A percentile compares a stretch with the other conserved stretches of the same genome.
Evolutionary conservation across 2,113 vertebrate genomes (phyloP).

Genomic region (Tachuris rubrigastra): DNA sequence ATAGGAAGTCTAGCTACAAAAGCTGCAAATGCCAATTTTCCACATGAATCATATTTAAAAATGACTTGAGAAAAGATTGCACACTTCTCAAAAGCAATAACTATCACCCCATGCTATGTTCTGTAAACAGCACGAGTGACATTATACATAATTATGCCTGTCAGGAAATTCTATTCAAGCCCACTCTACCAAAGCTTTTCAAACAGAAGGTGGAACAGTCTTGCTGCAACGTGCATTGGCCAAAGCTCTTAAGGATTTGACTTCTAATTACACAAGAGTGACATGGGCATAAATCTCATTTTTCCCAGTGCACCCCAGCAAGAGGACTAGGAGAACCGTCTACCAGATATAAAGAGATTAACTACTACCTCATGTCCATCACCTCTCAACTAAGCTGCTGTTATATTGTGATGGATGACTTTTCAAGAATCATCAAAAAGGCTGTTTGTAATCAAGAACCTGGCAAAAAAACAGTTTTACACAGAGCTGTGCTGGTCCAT

Average conservation of each 20-base stretch:
- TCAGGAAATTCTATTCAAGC: not conserved
- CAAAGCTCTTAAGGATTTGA: not conserved
- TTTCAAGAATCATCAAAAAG: not conserved
- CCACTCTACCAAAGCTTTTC: not conserved
- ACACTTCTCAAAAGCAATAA: slow-evolving; percentile 40
- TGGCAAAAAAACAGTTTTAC: not conserved
- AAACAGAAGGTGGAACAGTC: not conserved
- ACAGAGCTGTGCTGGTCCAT: not conserved
- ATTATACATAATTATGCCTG: not conserved
- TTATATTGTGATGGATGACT: not conserved
- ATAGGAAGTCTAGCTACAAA: not conserved
- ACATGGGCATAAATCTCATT: not conserved
- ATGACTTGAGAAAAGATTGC: not conserved
- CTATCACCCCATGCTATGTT: slow-evolving; percentile 31
- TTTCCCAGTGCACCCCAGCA: not conserved
- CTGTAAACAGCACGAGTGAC: not conserved
- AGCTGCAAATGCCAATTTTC: slow-evolving; percentile 16
- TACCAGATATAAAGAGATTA: not conserved
- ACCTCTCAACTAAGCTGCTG: not conserved
- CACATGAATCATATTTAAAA: slow-evolving; percentile 32
- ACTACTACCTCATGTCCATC: not conserved
- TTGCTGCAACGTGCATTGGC: not conserved
- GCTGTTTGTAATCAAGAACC: not conserved
- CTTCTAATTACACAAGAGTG: not conserved
- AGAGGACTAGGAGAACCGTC: not conserved